phyloP scores from a whole-genome alignment of 1,140 invertebrate genomes.

The Trichonephila clavipes region DNA sequence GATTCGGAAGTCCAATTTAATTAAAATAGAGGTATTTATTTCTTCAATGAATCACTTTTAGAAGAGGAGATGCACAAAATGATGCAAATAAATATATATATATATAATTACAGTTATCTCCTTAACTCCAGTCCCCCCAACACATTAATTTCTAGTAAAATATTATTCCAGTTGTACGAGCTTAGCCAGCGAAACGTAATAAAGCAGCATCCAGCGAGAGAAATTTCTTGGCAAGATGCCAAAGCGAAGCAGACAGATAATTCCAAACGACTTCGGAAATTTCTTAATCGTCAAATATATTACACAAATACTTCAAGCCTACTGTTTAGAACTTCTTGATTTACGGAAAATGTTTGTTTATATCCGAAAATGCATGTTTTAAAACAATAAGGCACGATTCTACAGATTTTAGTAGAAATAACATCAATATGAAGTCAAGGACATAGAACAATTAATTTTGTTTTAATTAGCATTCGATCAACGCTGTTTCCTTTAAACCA shows the following conservation, averaged over 20 bases:
- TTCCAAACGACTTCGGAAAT: constrained; percentile 7
- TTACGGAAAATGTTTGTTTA: neutral
- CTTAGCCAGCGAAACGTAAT: neutral
- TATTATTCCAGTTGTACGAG: constrained; percentile 27
- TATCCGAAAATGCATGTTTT: neutral
- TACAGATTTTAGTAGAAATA: neutral
- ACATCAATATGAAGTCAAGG: neutral
- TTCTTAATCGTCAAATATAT: constrained; percentile 36
- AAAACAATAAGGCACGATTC: neutral
- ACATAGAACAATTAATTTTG: neutral
- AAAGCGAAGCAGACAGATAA: neutral
- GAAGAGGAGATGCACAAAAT: neutral
- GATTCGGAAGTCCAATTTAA: neutral
- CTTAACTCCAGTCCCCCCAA: neutral
- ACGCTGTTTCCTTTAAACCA: neutral
- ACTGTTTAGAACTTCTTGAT: neutral
- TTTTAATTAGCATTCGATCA: neutral
- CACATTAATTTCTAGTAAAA: constrained; percentile 10
- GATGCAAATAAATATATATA: constrained; percentile 20
- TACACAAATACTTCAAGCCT: neutral
- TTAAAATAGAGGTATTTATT: neutral
- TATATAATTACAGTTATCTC: constrained; percentile 25
- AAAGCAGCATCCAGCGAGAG: neutral
- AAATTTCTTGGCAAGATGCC: constrained; percentile 15
- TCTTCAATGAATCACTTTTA: neutral